These are phyloP conservation scores for Mus pahari DNA, from an alignment of 2,113 vertebrate species.

Conservation along the genomic window DNA sequence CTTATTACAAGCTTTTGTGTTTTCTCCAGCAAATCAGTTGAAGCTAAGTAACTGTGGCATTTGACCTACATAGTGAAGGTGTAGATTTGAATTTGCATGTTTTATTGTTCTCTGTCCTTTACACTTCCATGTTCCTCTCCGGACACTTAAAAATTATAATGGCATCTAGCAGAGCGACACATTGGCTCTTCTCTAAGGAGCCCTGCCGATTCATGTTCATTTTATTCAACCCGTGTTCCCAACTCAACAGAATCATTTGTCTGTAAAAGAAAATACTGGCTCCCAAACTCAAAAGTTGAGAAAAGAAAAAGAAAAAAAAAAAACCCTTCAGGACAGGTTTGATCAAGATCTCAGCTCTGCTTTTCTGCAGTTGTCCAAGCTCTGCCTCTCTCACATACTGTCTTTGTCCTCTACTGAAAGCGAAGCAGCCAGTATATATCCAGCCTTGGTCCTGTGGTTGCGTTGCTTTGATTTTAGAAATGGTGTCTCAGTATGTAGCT, in stretches of 20 bases:
- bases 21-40: slow-evolving; percentile 80
- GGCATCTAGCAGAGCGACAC: background rate
- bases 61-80: slow-evolving; percentile 80
- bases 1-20: slow-evolving; percentile 76
- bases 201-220: slow-evolving; percentile 29
- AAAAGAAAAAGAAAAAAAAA: background rate
- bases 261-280: slow-evolving; percentile 53
- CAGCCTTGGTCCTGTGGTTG: background rate
- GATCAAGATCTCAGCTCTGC: slow-evolving; percentile 21
- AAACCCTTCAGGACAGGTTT: slow-evolving; percentile 50
- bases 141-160: slow-evolving; percentile 20
- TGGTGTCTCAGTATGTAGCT: background rate
- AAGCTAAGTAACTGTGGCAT: slow-evolving; percentile 80
- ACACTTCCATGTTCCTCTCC: slow-evolving; percentile 38
- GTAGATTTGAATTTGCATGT: slow-evolving; percentile 74
- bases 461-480: background rate
- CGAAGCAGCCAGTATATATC: background rate
- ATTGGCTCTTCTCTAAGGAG: slow-evolving; percentile 14
- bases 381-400: background rate
- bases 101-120: slow-evolving; percentile 76
- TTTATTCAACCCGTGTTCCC: slow-evolving; percentile 50
- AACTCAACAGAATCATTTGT: slow-evolving; percentile 49
- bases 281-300: slow-evolving; percentile 45
- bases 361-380: background rate
- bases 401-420: background rate